These are phyloP conservation scores for Euglossa dilemma DNA, from an alignment of 1,140 invertebrate species.

Conservation along the genomic window DNA sequence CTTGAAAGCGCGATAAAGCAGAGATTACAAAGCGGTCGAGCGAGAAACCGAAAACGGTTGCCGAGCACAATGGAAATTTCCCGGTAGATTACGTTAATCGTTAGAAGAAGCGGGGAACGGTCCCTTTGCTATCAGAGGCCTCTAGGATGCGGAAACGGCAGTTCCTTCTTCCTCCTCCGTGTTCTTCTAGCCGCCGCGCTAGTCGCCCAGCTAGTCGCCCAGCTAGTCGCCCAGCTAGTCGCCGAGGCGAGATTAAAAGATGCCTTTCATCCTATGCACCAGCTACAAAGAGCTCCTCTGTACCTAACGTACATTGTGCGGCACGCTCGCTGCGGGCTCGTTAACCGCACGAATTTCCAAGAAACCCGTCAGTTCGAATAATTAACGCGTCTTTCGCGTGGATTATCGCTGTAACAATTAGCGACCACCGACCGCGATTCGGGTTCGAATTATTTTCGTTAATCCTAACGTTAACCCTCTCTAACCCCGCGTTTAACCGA, in stretches of 20 bases:
- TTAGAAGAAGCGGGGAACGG: conserved; percentile 5
- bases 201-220: conserved; percentile 25
- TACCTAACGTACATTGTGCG: conserved; percentile 34
- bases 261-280: conserved; percentile 54
- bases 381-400: conserved; percentile 31
- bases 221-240: conserved; percentile 13
- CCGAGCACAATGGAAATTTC: conserved; percentile 32
- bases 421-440: not conserved
- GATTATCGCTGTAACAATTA: conserved; percentile 21
- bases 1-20: not conserved
- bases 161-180: conserved; percentile 46
- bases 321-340: conserved; percentile 5
- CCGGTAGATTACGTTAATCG: conserved; percentile 51
- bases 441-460: conserved; percentile 9
- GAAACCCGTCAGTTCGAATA: conserved; percentile 2
- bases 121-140: conserved; percentile 23
- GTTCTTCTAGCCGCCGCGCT: conserved; percentile 4
- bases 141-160: conserved; percentile 51
- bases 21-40: not conserved
- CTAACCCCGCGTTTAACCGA: conserved; percentile 10
- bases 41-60: not conserved
- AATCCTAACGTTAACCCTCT: not conserved
- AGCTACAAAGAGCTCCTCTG: conserved; percentile 34
- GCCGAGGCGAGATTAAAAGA: conserved; percentile 55
- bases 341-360: conserved; percentile 31